Percentiles rank a stretch among this genome's conserved stretches.
phyloP scores from a whole-genome alignment of 53 echinoderm and acorn worm species.

The Apostichopus leukothele region DNA sequence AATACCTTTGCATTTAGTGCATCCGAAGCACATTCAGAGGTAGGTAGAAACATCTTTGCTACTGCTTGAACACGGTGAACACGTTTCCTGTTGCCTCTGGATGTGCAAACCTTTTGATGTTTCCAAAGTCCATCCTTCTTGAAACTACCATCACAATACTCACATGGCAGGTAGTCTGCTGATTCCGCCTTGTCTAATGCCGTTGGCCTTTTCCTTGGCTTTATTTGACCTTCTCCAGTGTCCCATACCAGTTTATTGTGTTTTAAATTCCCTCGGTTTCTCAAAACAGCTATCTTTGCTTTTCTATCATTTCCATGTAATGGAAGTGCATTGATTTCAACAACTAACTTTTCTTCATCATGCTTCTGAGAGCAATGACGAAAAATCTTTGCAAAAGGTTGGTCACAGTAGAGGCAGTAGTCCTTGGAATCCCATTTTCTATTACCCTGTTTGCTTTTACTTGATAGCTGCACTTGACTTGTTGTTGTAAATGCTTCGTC shows the following conservation, averaged over 20 bases:
- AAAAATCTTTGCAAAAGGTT: slow-evolving; percentile 40
- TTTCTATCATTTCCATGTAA: slow-evolving; percentile 48
- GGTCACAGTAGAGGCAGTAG: slow-evolving; percentile 46
- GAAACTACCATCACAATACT: slow-evolving; percentile 55
- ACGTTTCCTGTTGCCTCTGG: slow-evolving; percentile 34
- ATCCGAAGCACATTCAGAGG: slow-evolving; percentile 6
- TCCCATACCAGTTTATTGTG: slow-evolving; percentile 52
- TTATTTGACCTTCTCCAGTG: slow-evolving; percentile 41
- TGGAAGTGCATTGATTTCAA: slow-evolving; percentile 35
- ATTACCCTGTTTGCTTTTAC: slow-evolving; percentile 31
- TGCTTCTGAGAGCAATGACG: slow-evolving; percentile 43
- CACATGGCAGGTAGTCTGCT: slow-evolving; percentile 60
- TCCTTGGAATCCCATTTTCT: slow-evolving; percentile 54
- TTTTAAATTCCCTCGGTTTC: slow-evolving; percentile 54
- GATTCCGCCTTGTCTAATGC: slow-evolving; percentile 36
- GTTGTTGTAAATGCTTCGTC: neutral
- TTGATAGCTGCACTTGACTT: neutral
- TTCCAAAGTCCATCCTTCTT: slow-evolving; percentile 55
- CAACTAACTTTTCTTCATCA: slow-evolving; percentile 33
- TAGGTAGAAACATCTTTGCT: slow-evolving; percentile 43
- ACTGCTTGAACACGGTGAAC: slow-evolving; percentile 47
- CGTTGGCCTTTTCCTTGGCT: slow-evolving; percentile 43
- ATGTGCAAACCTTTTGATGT: slow-evolving; percentile 52
- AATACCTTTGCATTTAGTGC: slow-evolving; percentile 48
- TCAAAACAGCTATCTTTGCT: slow-evolving; percentile 38